Evolutionary conservation across 2,797 vertebrate species (phyloP).

Genomic region (Chloroceryle inda): DNA sequence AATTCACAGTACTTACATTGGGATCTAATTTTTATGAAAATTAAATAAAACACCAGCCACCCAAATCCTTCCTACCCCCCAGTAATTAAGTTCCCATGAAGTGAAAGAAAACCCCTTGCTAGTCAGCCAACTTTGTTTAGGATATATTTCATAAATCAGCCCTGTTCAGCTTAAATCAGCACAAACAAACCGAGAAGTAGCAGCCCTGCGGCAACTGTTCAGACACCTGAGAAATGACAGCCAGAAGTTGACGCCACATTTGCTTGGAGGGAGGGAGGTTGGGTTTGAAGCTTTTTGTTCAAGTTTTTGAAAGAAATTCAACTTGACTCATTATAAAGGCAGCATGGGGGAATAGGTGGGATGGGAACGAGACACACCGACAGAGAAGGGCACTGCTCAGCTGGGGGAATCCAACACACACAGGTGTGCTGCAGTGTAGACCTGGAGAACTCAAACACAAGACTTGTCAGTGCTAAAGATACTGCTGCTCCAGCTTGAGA

Average conservation of each 20-base stretch:
- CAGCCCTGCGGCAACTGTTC: constrained; percentile 13
- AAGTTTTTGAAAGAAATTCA: constrained; percentile 18
- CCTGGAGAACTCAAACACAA: not conserved
- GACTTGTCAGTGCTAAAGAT: not conserved
- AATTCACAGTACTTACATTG: not conserved
- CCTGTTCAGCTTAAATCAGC: not conserved
- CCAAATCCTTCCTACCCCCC: not conserved
- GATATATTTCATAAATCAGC: constrained; percentile 15
- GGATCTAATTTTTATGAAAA: constrained; percentile 50
- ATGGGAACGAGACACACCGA: not conserved
- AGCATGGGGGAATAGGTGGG: not conserved
- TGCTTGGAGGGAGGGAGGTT: not conserved
- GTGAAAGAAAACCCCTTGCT: not conserved
- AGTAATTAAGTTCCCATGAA: constrained; percentile 34
- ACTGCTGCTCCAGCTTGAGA: not conserved
- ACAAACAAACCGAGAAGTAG: not conserved
- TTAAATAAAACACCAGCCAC: constrained; percentile 2
- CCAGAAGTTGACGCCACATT: not conserved
- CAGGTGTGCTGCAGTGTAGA: rapidly evolving
- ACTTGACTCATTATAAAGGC: not conserved
- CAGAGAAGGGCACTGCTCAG: not conserved
- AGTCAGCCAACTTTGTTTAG: constrained; percentile 30
- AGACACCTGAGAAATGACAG: constrained; percentile 36
- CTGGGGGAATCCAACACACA: not conserved
- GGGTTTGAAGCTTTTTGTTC: not conserved